Evolutionary conservation across 1,140 invertebrate genomes (phyloP).

Genomic region (Euwallacea fornicatus): DNA sequence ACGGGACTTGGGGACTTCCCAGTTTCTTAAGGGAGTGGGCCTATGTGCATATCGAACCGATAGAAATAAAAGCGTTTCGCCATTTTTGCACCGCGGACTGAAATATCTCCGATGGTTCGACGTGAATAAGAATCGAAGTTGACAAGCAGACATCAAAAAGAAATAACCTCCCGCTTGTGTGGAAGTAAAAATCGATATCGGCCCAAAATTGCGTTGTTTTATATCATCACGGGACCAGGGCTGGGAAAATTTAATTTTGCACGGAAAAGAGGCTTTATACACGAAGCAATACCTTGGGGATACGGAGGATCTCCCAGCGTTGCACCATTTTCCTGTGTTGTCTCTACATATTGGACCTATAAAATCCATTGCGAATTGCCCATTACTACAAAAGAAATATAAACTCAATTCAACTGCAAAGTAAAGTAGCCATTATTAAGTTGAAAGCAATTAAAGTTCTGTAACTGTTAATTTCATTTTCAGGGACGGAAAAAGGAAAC

Average conservation of each 20-base stretch:
- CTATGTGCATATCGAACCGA: constrained; percentile 38
- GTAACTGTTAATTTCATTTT: constrained; percentile 31
- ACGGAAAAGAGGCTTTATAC: not conserved
- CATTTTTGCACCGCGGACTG: constrained; percentile 17
- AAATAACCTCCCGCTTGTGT: not conserved
- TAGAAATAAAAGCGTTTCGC: constrained; percentile 30
- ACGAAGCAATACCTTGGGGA: constrained; percentile 2
- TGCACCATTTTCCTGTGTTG: not conserved
- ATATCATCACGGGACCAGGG: not conserved
- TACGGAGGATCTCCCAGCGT: constrained; percentile 2
- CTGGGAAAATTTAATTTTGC: constrained; percentile 1
- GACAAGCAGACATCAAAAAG: not conserved
- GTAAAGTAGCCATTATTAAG: constrained; percentile 22
- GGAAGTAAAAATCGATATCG: not conserved
- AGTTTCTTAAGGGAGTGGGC: constrained; percentile 59
- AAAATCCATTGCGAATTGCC: too few relatives aligned
- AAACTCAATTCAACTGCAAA: constrained; percentile 3
- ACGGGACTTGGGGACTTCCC: constrained; percentile 66
- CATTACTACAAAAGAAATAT: not conserved
- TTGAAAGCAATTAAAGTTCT: constrained; percentile 29
- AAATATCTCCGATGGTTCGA: not conserved
- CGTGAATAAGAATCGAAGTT: not conserved
- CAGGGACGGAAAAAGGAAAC: constrained; percentile 23
- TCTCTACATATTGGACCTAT: constrained; percentile 10
- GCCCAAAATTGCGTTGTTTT: not conserved